These are phyloP conservation scores for Lathronympha strigana DNA, from an alignment of 2,888 invertebrate genomes.

Conservation along the genomic window DNA sequence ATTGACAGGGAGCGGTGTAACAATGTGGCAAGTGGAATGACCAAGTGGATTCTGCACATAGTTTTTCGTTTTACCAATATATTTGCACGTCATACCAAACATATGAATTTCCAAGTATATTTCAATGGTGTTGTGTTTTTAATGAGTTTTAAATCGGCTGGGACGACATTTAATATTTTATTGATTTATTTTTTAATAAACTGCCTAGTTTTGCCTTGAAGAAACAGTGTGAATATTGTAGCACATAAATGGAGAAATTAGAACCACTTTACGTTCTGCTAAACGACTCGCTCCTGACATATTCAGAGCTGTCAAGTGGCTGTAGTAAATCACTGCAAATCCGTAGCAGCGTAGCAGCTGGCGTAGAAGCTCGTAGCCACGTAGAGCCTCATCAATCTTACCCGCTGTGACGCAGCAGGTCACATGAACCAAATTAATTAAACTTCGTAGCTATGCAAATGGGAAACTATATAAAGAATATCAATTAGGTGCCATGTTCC, in stretches of 20 bases:
- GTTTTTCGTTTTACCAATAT: not conserved
- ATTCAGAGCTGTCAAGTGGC: slow-evolving; percentile 21
- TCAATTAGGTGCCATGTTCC: slow-evolving; percentile 4
- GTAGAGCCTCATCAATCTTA: slow-evolving; percentile 38
- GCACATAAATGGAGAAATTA: not conserved
- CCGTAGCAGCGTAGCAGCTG: slow-evolving; percentile 38
- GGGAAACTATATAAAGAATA: not conserved
- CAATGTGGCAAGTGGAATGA: slow-evolving; percentile 25
- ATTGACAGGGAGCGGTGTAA: slow-evolving; percentile 24
- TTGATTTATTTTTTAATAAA: not conserved
- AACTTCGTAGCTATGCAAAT: slow-evolving; percentile 6
- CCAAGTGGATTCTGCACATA: slow-evolving; percentile 21
- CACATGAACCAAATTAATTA: slow-evolving; percentile 27
- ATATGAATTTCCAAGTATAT: not conserved
- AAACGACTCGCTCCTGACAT: slow-evolving; percentile 3
- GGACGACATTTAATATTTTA: not conserved
- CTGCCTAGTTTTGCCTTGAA: not conserved
- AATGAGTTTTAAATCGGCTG: not conserved
- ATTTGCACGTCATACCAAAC: not conserved
- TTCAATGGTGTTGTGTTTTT: not conserved
- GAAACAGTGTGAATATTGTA: not conserved
- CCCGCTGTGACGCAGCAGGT: slow-evolving; percentile 30
- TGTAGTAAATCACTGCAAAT: slow-evolving; percentile 28
- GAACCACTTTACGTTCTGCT: not conserved
- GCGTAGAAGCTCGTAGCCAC: slow-evolving; percentile 36